These are phyloP conservation scores for Montipora sp. DNA, from an alignment of 64 coral and sea anemone species.

Conservation along the genomic window DNA sequence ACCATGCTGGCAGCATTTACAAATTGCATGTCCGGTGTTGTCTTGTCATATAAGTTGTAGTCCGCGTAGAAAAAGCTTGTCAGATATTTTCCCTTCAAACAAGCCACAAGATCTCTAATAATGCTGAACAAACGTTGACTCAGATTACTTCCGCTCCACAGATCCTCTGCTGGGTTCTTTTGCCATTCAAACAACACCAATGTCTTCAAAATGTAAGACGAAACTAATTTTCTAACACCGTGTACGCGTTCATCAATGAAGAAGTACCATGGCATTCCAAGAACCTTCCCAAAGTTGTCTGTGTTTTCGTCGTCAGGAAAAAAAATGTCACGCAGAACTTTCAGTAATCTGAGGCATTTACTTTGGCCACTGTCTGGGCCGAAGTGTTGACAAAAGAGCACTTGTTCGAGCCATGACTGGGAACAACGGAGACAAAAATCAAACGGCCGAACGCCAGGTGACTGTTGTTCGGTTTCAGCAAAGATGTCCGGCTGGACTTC, in stretches of 20 bases:
- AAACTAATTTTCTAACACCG: not conserved
- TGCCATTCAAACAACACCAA: slow-evolving; percentile 66
- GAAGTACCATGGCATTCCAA: not conserved
- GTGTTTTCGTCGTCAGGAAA: not conserved
- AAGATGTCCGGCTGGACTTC: slow-evolving; percentile 3
- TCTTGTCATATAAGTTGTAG: slow-evolving; percentile 9
- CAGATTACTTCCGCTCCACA: slow-evolving; percentile 38
- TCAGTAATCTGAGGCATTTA: slow-evolving; percentile 40
- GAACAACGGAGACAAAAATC: slow-evolving; percentile 36
- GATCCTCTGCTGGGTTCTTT: not conserved
- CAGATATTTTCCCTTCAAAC: slow-evolving; percentile 21
- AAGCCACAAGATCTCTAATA: not conserved
- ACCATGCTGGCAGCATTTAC: not conserved
- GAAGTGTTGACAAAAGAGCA: slow-evolving; percentile 3
- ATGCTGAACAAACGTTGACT: slow-evolving; percentile 21
- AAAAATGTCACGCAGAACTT: slow-evolving; percentile 48
- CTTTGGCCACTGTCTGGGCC: slow-evolving; percentile 31
- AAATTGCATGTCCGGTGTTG: not conserved
- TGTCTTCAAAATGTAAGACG: slow-evolving; percentile 49
- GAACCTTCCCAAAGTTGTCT: not conserved
- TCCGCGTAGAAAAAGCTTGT: slow-evolving; percentile 52
- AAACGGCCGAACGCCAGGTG: not conserved
- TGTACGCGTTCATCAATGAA: not conserved
- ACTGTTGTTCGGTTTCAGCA: not conserved
- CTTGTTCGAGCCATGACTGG: slow-evolving; percentile 46